Conservation (phyloP, 2,888 invertebrate species). For the Caenorhabditis sp. region DNA sequence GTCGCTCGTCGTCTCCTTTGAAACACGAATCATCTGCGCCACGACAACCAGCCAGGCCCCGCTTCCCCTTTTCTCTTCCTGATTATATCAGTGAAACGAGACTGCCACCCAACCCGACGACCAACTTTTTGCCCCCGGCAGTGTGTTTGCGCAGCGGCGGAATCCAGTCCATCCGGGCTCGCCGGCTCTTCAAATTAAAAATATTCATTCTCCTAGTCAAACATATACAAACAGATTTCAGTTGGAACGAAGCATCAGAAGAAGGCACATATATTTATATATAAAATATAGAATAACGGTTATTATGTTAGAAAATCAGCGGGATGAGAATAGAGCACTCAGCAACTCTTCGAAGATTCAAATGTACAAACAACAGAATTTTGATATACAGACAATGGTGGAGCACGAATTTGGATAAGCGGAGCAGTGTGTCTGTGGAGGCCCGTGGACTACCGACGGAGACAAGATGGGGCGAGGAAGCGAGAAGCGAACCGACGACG, state of each 20-base stretch:
- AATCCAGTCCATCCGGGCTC: conserved; percentile 32
- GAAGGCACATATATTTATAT: conserved; percentile 43
- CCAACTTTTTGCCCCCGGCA: conserved; percentile 42
- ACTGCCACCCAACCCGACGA: conserved; percentile 7
- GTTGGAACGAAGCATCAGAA: conserved; percentile 51
- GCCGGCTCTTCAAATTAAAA: conserved; percentile 46
- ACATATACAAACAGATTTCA: conserved; percentile 53
- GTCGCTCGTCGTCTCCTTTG: conserved; percentile 17
- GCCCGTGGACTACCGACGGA: conserved; percentile 52
- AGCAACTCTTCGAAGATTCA: conserved; percentile 51
- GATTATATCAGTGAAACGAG: conserved; percentile 38
- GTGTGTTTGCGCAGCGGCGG: conserved; percentile 39
- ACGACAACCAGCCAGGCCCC: conserved; percentile 26
- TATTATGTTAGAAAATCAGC: conserved; percentile 45
- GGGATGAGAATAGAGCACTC: conserved; percentile 44
- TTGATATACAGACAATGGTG: conserved; percentile 51
- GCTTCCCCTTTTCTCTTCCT: conserved; percentile 2
- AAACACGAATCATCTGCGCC: conserved; percentile 52
- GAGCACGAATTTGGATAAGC: conserved; percentile 29
- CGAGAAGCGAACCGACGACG: not conserved
- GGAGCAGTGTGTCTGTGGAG: conserved; percentile 52
- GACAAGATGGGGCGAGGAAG: conserved; percentile 58
- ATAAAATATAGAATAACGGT: conserved; percentile 38
- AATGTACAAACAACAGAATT: conserved; percentile 65
- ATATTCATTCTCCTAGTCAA: conserved; percentile 47